Conservation (phyloP, 2,113 vertebrate genomes). For the Maccullochella peelii region DNA sequence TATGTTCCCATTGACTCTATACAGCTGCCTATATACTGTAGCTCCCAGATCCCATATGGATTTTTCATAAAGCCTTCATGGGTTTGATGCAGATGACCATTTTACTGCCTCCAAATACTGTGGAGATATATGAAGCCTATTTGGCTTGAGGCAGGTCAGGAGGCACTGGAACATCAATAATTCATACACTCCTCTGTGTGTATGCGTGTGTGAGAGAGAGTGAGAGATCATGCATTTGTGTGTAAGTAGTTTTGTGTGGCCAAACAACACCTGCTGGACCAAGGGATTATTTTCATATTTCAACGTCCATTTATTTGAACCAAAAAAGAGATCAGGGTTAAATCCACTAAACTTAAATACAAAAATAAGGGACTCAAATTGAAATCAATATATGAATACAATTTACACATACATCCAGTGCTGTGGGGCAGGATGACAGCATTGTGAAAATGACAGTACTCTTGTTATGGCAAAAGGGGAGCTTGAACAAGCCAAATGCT, state of each 20-base stretch:
- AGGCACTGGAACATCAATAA: slow-evolving; percentile 73
- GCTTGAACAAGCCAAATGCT: slow-evolving; percentile 74
- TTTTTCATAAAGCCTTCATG: slow-evolving; percentile 70
- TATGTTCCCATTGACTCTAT: slow-evolving; percentile 16
- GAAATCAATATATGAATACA: slow-evolving; percentile 79
- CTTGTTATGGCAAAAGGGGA: slow-evolving; percentile 75
- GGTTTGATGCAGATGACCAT: slow-evolving; percentile 68
- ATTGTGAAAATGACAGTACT: slow-evolving; percentile 75
- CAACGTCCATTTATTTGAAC: slow-evolving; percentile 86
- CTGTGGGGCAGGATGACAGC: slow-evolving; percentile 77
- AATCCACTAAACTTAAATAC: slow-evolving; percentile 86
- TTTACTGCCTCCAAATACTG: slow-evolving; percentile 62
- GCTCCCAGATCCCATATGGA: slow-evolving; percentile 54
- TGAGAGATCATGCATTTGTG: slow-evolving; percentile 27
- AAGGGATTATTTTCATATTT: slow-evolving; percentile 77
- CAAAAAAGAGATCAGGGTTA: slow-evolving; percentile 73
- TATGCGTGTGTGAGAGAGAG: slow-evolving; percentile 12
- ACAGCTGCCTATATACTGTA: slow-evolving; percentile 20
- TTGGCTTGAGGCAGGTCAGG: slow-evolving; percentile 70
- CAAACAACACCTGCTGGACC: slow-evolving; percentile 75
- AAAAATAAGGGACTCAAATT: slow-evolving; percentile 86
- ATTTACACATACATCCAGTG: slow-evolving; percentile 79
- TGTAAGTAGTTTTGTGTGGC: slow-evolving; percentile 25
- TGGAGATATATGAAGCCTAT: slow-evolving; percentile 63
- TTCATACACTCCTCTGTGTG: slow-evolving; percentile 47